Evolutionary conservation across 2,888 invertebrate species (phyloP).

Genomic region (Malacosoma neustria): DNA sequence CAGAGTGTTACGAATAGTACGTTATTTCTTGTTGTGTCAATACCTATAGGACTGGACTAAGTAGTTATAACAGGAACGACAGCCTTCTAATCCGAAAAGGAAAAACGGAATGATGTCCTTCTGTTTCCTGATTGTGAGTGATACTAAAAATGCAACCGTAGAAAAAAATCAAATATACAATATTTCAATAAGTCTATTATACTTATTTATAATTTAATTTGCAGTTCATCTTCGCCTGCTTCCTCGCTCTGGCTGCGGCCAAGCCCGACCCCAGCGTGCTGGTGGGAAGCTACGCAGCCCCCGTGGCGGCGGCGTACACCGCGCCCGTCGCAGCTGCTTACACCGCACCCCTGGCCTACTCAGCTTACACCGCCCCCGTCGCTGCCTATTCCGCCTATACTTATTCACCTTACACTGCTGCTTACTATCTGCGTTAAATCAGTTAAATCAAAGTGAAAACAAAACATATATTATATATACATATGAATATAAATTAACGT

Average conservation of each 20-base stretch:
- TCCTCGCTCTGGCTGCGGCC: constrained; percentile 31
- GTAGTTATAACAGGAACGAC: too few species aligned
- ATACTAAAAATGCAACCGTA: too few species aligned
- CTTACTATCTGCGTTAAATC: constrained; percentile 22
- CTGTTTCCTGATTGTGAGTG: too few species aligned
- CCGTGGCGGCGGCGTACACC: constrained; percentile 26
- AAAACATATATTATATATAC: background rate
- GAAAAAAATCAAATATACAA: too few species aligned
- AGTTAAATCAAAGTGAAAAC: background rate
- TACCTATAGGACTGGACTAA: too few species aligned
- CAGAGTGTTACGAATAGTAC: too few species aligned
- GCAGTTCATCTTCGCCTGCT: constrained; percentile 45
- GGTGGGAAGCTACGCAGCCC: constrained; percentile 27
- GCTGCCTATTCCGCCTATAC: constrained; percentile 34
- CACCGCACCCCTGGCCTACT: constrained; percentile 47
- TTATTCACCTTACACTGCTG: constrained; percentile 33
- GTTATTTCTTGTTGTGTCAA: too few species aligned
- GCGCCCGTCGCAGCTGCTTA: constrained; percentile 55
- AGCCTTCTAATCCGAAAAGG: too few species aligned
- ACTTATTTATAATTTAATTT: constrained; percentile 16
- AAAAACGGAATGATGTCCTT: too few species aligned
- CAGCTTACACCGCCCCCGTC: constrained; percentile 32
- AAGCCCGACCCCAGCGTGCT: constrained; percentile 29
- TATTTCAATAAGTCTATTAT: too few species aligned
- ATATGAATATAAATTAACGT: background rate